Conservation (phyloP, 2,888 invertebrate species). For the Dendrolimus houi region DNA sequence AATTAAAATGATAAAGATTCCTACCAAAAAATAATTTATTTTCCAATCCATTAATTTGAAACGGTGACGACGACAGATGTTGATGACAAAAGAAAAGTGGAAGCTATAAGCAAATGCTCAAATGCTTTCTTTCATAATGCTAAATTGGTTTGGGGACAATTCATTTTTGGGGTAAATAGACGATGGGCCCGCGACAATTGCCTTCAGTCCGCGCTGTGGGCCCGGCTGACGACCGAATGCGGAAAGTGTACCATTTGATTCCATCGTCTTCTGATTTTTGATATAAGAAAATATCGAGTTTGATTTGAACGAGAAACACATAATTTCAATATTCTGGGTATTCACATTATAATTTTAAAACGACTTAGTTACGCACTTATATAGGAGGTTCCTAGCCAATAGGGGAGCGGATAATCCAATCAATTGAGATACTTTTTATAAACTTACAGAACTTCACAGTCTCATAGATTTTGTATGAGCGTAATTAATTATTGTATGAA, state of each 20-base stretch:
- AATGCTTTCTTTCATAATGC: conserved; percentile 65
- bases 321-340: too few relatives aligned
- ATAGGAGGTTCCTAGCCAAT: too few relatives aligned
- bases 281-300: not conserved
- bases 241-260: conserved; percentile 1
- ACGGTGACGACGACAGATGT: conserved; percentile 51
- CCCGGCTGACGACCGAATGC: conserved; percentile 11
- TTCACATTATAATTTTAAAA: too few relatives aligned
- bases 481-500: too few relatives aligned
- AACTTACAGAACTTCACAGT: too few relatives aligned
- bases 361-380: too few relatives aligned
- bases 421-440: too few relatives aligned
- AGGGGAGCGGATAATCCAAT: too few relatives aligned
- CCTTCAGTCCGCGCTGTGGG: conserved; percentile 31
- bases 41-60: conserved; percentile 37
- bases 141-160: conserved; percentile 64
- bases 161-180: conserved; percentile 35
- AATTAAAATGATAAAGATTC: not conserved
- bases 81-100: conserved; percentile 53
- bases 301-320: not conserved
- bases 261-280: not conserved
- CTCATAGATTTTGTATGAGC: too few relatives aligned
- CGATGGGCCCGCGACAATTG: conserved; percentile 43
- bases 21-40: conserved; percentile 21
- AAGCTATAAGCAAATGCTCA: conserved; percentile 67